Conservation (phyloP, 2,888 invertebrate species). For the Hydropsyche betteni region DNA sequence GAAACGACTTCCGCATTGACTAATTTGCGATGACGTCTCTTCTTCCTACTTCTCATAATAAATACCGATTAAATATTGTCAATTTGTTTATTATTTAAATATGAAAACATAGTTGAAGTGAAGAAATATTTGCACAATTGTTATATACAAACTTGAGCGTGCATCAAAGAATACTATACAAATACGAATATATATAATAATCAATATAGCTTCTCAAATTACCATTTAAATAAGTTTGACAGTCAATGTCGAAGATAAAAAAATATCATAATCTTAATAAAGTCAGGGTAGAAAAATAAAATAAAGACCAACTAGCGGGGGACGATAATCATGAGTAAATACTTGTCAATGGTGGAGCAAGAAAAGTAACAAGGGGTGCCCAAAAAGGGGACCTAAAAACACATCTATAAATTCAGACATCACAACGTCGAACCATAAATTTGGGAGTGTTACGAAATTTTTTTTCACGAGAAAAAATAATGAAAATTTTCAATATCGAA, state of each 20-base stretch:
- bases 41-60: not conserved
- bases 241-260: not conserved
- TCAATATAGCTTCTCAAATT: not conserved
- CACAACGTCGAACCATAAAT: not conserved
- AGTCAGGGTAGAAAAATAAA: conserved; percentile 2
- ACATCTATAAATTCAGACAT: conserved; percentile 11
- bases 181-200: too few relatives aligned
- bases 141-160: too few relatives aligned
- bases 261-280: conserved; percentile 7
- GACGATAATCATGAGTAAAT: conserved; percentile 37
- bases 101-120: too few relatives aligned
- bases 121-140: too few relatives aligned
- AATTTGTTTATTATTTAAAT: too few relatives aligned
- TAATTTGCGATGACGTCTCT: too few relatives aligned
- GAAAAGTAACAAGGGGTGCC: conserved; percentile 23
- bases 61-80: not conserved
- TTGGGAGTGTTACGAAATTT: not conserved
- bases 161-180: too few relatives aligned
- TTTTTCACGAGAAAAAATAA: not conserved
- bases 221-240: conserved; percentile 10
- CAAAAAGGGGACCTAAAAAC: not conserved
- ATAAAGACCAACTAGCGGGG: conserved; percentile 13
- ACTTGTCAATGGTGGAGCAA: conserved; percentile 13
- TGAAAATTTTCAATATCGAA: not conserved
- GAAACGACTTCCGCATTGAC: too few relatives aligned